Evolutionary conservation across 92 coral and sea anemone species (phyloP), one percentile per base, ranked within the genome.

Genomic region (Paragorgia papillata): DNA sequence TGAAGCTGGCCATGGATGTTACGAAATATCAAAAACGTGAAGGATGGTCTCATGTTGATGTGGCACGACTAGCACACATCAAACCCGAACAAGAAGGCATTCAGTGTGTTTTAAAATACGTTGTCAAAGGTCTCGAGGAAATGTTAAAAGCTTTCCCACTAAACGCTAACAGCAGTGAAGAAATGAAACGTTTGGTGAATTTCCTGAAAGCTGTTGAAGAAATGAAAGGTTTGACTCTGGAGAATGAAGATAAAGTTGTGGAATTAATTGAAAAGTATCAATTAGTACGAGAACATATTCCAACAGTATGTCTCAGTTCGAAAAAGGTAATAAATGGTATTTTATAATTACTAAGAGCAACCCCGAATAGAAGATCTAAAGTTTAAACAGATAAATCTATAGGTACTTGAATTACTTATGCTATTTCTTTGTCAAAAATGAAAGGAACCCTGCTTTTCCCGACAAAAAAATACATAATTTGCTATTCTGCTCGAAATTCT

Each of bases 11-110:
- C 0, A 81, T 55, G 25, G 92, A 83, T 60, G 92, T 95, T 25
- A 95, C 99, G 6, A 95, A 95, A 84, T 95, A 95, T 83, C 89
- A 89, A 67, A 92, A 90, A 54, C 92, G 97, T 5, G 88, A 90
- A 61, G 92, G 92, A n/a, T 93, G 97, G 97, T 86, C 93, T 0
- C 97, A 93, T 48, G 88, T 75, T 40, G 97, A 93, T 77, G 64
- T 93, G 46, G 88, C 91, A 77, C 88, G 97, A 1, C 81, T 91
- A 0, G 81, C 95, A 55, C 99, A 95, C 89, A 80, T 95, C 31
- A 95, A 95, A 73, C 87, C 99, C 0, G 57, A 27, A 0, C 49
- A 83, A 7, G 34, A 85, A 0, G 83, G 75, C 5, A 39, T 70
- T 12, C 79, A 59, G 15, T 85, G 90, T 62, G 85, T 88, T 13